Conservation (phyloP, 1,140 invertebrate genomes). For the Centruroides vittatus region DNA sequence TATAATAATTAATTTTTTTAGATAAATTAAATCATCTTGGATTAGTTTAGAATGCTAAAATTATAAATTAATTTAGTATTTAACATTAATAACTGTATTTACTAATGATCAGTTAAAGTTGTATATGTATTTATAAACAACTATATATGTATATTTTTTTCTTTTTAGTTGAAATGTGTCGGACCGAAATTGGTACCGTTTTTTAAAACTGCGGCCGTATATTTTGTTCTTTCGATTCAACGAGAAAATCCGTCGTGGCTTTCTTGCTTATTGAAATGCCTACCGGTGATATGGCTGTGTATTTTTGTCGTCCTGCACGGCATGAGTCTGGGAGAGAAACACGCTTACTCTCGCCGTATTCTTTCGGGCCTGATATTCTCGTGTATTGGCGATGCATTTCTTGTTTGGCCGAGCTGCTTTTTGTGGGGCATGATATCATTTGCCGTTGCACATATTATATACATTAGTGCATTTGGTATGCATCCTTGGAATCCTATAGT, state of each 20-base stretch:
- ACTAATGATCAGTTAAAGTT: too few relatives aligned
- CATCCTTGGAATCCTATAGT: slow-evolving; percentile 49
- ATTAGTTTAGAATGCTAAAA: too few relatives aligned
- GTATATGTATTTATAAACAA: too few relatives aligned
- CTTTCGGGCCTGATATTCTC: slow-evolving; percentile 63
- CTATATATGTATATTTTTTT: slow-evolving; percentile 8
- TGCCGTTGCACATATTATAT: slow-evolving; percentile 59
- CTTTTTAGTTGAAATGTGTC: slow-evolving; percentile 50
- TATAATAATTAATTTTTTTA: too few relatives aligned
- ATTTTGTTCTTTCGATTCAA: slow-evolving; percentile 60
- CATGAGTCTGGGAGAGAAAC: slow-evolving; percentile 52
- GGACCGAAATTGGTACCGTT: slow-evolving; percentile 70
- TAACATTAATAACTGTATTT: too few relatives aligned
- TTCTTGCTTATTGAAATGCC: slow-evolving; percentile 63
- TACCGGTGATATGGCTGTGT: slow-evolving; percentile 68
- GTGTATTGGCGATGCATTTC: slow-evolving; percentile 62
- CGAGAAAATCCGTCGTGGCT: slow-evolving; percentile 43
- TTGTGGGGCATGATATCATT: slow-evolving; percentile 65
- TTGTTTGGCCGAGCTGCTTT: slow-evolving; percentile 65
- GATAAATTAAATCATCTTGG: too few relatives aligned
- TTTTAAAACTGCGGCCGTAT: slow-evolving; percentile 69
- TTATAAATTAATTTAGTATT: too few relatives aligned
- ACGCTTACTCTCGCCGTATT: slow-evolving; percentile 53
- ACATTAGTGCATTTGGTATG: slow-evolving; percentile 68
- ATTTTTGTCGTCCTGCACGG: slow-evolving; percentile 66